A percentile compares a stretch with the other conserved stretches of the same genome.
phyloP scores from a whole-genome alignment of 2,797 vertebrate species.

The Parauchenoglanis ngamensis region DNA sequence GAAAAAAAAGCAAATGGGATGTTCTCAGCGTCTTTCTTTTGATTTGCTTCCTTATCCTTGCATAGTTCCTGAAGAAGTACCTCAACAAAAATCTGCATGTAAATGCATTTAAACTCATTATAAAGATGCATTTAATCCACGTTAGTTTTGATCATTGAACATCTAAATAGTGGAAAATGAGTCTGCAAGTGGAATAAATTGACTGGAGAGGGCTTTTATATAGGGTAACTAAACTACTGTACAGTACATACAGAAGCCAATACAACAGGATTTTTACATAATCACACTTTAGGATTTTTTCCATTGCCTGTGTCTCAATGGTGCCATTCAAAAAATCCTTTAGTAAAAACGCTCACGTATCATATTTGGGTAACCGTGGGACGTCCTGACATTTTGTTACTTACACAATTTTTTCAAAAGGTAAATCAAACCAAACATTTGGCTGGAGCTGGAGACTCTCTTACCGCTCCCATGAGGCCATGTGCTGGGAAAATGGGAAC shows the following conservation, averaged over 20 bases:
- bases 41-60: not conserved
- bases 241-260: not conserved
- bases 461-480: not conserved
- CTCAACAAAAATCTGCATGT: not conserved
- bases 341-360: not conserved
- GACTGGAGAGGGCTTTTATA: not conserved
- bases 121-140: not conserved
- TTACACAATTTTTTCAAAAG: not conserved
- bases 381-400: not conserved
- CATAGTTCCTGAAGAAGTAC: not conserved
- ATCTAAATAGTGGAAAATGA: not conserved
- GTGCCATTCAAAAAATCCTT: not conserved
- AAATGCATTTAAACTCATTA: not conserved
- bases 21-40: not conserved
- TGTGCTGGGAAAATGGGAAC: slow-evolving; percentile 21
- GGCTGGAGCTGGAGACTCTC: slow-evolving; percentile 14
- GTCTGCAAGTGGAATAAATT: not conserved
- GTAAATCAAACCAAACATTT: slow-evolving; percentile 39
- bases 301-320: not conserved
- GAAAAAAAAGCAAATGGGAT: not conserved
- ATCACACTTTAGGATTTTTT: not conserved
- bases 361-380: not conserved
- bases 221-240: not conserved
- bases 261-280: not conserved
- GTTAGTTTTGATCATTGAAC: not conserved